Evolutionary conservation across 2,797 vertebrate genomes (phyloP).

Genomic region (Australoheros facetus): DNA sequence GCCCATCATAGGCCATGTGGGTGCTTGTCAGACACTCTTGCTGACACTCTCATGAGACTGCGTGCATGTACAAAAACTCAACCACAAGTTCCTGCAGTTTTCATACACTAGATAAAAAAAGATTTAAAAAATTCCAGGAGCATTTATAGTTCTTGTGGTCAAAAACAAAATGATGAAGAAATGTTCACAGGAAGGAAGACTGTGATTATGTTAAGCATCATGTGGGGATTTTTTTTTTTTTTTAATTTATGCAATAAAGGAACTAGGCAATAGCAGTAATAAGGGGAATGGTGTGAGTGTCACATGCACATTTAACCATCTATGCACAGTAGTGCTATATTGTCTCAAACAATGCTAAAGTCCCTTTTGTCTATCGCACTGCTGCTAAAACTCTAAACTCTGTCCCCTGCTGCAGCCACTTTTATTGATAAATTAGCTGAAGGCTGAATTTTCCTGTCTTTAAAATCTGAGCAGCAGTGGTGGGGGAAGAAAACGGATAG

Average conservation of each 20-base stretch:
- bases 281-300: neutral
- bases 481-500: conserved; percentile 1
- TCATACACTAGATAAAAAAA: conserved; percentile 2
- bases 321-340: neutral
- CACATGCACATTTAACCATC: neutral
- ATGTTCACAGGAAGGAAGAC: conserved; percentile 11
- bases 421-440: neutral
- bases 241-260: neutral
- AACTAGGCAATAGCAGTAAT: neutral
- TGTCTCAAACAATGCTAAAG: neutral
- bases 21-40: neutral
- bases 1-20: conserved; percentile 6
- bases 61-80: neutral
- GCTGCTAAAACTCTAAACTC: neutral
- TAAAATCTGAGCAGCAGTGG: neutral
- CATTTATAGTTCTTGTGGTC: conserved; percentile 15
- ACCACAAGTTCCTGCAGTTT: conserved; percentile 42
- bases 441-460: neutral
- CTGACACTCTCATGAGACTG: conserved; percentile 31
- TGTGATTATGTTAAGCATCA: neutral
- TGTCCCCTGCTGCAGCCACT: neutral
- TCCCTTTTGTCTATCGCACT: neutral
- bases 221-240: neutral
- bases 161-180: neutral
- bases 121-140: conserved; percentile 7